Evolutionary conservation across 2,113 vertebrate genomes (phyloP).

Genomic region (Lethenteron reissneri): DNA sequence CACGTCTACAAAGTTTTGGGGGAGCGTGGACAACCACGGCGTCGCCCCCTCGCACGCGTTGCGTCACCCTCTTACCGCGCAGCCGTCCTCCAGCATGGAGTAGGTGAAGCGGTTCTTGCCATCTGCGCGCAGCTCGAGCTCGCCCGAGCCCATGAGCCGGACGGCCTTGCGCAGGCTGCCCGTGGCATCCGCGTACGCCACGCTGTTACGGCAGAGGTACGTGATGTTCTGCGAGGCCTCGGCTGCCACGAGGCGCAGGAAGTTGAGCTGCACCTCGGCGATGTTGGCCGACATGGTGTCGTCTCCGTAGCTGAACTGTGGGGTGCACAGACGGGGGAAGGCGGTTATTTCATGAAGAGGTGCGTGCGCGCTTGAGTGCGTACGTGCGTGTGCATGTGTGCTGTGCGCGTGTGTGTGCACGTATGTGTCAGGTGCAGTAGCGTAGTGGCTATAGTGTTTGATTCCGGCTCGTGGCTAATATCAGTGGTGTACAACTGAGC

Average conservation of each 20-base stretch:
- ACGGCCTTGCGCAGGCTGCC: constrained; percentile 5
- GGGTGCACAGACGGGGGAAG: not conserved
- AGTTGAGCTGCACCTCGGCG: constrained; percentile 1
- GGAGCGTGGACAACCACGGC: too few species aligned
- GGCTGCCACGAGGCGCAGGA: not conserved
- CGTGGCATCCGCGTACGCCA: not conserved
- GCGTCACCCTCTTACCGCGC: not conserved
- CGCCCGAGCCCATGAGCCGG: constrained; percentile 2
- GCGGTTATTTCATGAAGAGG: not conserved
- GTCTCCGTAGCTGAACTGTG: constrained; percentile 4
- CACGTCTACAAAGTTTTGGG: too few species aligned
- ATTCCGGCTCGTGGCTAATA: too few species aligned
- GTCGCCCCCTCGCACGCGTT: too few species aligned
- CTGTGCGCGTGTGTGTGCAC: too few species aligned
- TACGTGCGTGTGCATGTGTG: too few species aligned
- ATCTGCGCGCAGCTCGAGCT: constrained; percentile 1
- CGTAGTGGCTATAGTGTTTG: too few species aligned
- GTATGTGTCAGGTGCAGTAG: too few species aligned
- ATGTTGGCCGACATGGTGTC: not conserved
- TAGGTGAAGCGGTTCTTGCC: constrained; percentile 6
- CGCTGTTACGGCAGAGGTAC: constrained; percentile 1
- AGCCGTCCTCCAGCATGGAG: not conserved
- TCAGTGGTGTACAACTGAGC: too few species aligned
- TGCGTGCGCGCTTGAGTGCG: not conserved
- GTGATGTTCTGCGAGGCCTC: constrained; percentile 2